These are phyloP conservation scores for Oreochromis grahami DNA, from an alignment of 2,797 vertebrate genomes.

Conservation along the genomic window DNA sequence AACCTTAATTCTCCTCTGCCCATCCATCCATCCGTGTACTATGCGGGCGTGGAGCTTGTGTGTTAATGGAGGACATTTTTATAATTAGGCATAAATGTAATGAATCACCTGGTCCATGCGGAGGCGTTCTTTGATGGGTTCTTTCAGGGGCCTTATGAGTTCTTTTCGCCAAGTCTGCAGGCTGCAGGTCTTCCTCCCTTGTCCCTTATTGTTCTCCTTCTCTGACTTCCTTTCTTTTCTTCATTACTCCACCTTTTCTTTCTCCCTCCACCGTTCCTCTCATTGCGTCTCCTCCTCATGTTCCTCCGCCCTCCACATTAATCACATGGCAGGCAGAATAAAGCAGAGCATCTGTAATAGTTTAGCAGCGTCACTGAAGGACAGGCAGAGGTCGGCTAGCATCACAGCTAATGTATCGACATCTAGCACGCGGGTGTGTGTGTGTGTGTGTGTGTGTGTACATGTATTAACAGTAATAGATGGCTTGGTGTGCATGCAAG, in stretches of 20 bases:
- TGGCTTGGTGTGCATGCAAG: constrained; percentile 68
- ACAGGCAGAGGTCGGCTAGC: constrained; percentile 67
- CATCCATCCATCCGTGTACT: background rate
- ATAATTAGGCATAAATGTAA: background rate
- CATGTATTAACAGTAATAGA: constrained; percentile 71
- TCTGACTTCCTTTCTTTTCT: background rate
- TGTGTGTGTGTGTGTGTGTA: constrained; percentile 4
- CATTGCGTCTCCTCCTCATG: constrained; percentile 73
- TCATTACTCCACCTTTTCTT: background rate
- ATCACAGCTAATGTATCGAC: constrained; percentile 24
- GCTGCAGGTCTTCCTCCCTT: constrained; percentile 1
- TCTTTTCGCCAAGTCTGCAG: constrained; percentile 1
- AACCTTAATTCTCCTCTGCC: background rate
- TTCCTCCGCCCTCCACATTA: constrained; percentile 72
- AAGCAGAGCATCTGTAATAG: constrained; percentile 78
- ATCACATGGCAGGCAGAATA: constrained; percentile 76
- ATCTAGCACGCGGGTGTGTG: background rate
- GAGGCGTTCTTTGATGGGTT: background rate
- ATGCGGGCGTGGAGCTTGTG: background rate
- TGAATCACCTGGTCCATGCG: background rate
- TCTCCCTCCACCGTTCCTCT: constrained; percentile 13
- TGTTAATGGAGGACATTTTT: constrained; percentile 9
- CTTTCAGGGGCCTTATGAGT: background rate
- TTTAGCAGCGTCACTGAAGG: constrained; percentile 72
- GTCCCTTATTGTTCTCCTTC: background rate